A percentile compares a stretch with the other conserved stretches of the same genome.
phyloP scores from a whole-genome alignment of 2,888 invertebrate species.

The Pseudococcus viburni region DNA sequence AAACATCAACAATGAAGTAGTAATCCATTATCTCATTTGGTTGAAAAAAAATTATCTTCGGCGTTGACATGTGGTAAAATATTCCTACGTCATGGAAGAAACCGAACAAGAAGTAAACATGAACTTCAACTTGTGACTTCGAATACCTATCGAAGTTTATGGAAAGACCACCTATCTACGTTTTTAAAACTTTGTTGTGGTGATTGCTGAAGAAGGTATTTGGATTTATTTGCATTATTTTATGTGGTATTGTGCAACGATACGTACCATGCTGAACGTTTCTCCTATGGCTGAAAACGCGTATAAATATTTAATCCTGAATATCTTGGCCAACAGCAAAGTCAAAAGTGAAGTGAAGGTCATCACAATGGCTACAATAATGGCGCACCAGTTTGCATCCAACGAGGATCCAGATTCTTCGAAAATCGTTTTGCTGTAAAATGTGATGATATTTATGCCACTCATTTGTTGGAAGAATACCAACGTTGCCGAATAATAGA shows the following conservation, averaged over 20 bases:
- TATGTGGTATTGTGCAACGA: neutral
- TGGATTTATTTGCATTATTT: no score
- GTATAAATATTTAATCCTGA: constrained; percentile 64
- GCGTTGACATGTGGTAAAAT: neutral
- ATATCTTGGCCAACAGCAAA: constrained; percentile 67
- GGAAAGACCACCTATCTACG: neutral
- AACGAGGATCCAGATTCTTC: constrained; percentile 77
- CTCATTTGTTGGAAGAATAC: constrained; percentile 88
- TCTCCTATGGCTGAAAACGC: constrained; percentile 65
- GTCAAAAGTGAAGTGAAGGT: constrained; percentile 74
- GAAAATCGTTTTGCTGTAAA: constrained; percentile 82
- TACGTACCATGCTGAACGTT: constrained; percentile 65
- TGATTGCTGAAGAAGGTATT: no score
- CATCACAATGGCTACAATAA: constrained; percentile 83
- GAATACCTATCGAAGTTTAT: neutral
- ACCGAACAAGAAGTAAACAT: neutral
- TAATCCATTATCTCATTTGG: neutral
- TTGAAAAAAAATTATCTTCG: neutral
- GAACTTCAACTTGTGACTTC: neutral
- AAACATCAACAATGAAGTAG: no score
- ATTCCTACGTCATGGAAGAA: neutral
- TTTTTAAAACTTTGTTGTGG: neutral
- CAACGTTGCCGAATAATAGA: constrained; percentile 71
- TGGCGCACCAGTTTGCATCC: constrained; percentile 78
- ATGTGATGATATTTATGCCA: constrained; percentile 86